Evolutionary conservation across 2,888 invertebrate genomes (phyloP).

Genomic region (Cybosia mesomella): DNA sequence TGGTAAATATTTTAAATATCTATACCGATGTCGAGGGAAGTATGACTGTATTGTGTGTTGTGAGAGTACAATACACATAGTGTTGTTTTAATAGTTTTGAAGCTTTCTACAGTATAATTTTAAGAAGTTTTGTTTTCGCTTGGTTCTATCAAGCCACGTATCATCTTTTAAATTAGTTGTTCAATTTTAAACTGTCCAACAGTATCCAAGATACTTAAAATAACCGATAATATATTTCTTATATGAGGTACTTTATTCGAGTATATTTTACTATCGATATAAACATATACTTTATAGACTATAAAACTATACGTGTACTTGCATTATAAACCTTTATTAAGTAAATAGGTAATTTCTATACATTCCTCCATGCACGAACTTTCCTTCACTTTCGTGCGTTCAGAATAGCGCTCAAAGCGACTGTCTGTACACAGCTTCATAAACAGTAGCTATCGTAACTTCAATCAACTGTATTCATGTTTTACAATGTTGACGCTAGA

Average conservation of each 20-base stretch:
- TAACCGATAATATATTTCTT: background rate
- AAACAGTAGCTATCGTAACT: constrained; percentile 21
- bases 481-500: constrained; percentile 38
- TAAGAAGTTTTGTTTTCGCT: background rate
- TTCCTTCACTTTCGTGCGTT: background rate
- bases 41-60: background rate
- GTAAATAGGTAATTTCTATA: background rate
- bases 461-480: constrained; percentile 21
- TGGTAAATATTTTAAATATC: too few species aligned
- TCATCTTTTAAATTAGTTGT: too few species aligned
- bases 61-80: background rate
- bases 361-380: background rate
- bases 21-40: background rate
- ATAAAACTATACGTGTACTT: background rate
- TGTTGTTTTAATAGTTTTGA: too few species aligned
- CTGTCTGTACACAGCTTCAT: constrained; percentile 6
- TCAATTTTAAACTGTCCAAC: background rate
- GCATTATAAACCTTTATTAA: background rate
- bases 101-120: background rate
- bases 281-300: background rate
- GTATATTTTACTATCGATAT: background rate
- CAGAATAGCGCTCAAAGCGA: background rate
- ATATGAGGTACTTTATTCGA: background rate
- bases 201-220: background rate
- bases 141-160: background rate